Base-by-base conservation (phyloP, 1,140 invertebrate genomes). In the Drosophila tropicalis region DNA sequence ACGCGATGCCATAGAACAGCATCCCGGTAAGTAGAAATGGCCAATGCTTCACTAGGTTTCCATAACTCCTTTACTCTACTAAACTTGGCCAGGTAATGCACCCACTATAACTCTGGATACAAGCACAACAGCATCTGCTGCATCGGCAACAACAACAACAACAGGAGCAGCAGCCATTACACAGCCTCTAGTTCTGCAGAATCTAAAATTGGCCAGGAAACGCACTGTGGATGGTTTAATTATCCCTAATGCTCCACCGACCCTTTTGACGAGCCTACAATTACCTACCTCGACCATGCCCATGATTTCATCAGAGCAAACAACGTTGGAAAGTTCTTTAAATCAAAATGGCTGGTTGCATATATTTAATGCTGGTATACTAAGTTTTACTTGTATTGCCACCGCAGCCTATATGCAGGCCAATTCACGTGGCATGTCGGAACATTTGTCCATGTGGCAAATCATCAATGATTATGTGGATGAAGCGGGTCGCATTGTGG, bases 361-460 rank as follows among this genome's bases (percentile, higher is more conserved):
- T 22, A 72, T 89, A 10, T 89, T 89, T 56, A 89, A 89, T 70
- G 84, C 84, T 5, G 84, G 84, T 12, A 55, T 89, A 3, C 17
- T 89, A 0, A 89, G 90, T 64, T 89, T 89, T 19, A 85, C 84
- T 4, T 58, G 78, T 29, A 89, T 89, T 56, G 70, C 85, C 51
- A 79, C 70, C 3, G 84, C 84, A 2, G 84, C 84, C 6, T 44
- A 65, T 44, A 7, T 72, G 22, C 61, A 79, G 34, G 85, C 85
- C 12, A 63, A 71, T 19, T 2, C 57, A 5, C 77, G 73, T 4
- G 84, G 85, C 15, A 19, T 25, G 15, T 17, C 63, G 5, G 71
- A 89, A 19, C 75, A 58, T 9, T 55, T 72, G 57, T 47, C 77
- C 0, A n/a, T 89, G 13, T 89, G 85, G 84, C 73, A 89, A 51